Percentiles rank a stretch among this genome's conserved stretches.
Conservation (phyloP, 2,888 invertebrate genomes). For the Orthosia incerta region DNA sequence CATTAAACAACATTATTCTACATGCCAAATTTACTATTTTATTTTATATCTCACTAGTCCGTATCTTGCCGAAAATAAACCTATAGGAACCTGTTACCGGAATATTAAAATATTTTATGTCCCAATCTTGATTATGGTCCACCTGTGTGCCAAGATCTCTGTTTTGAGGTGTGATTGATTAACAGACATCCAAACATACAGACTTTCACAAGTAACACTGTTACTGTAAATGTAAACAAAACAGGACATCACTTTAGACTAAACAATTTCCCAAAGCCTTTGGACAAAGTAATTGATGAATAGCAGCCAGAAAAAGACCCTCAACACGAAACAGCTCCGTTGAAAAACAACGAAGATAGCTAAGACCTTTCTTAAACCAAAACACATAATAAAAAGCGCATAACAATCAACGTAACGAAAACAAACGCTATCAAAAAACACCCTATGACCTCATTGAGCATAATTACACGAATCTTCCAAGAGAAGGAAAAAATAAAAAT, state of each 20-base stretch:
- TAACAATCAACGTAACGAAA: conserved; percentile 21
- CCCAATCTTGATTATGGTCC: neutral
- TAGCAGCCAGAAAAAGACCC: neutral
- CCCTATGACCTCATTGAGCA: conserved; percentile 62
- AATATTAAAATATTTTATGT: neutral
- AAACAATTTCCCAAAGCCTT: neutral
- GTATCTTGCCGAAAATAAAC: neutral
- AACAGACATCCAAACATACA: too few species aligned
- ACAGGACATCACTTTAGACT: neutral
- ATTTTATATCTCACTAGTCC: neutral
- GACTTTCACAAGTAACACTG: neutral
- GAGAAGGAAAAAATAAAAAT: conserved; percentile 28
- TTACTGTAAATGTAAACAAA: conserved; percentile 5
- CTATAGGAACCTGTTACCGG: neutral
- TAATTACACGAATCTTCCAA: conserved; percentile 57
- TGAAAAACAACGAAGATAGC: neutral
- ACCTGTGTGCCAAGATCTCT: too few species aligned
- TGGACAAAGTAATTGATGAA: neutral
- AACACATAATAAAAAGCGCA: conserved; percentile 16
- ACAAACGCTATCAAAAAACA: conserved; percentile 40
- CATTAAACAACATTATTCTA: too few species aligned
- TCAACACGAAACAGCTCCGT: neutral
- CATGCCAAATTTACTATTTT: neutral
- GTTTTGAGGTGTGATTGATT: too few species aligned
- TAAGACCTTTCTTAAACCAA: conserved; percentile 4